These are phyloP conservation scores for Agrypnia vestita DNA, from an alignment of 1,140 invertebrate genomes.

Conservation along the genomic window DNA sequence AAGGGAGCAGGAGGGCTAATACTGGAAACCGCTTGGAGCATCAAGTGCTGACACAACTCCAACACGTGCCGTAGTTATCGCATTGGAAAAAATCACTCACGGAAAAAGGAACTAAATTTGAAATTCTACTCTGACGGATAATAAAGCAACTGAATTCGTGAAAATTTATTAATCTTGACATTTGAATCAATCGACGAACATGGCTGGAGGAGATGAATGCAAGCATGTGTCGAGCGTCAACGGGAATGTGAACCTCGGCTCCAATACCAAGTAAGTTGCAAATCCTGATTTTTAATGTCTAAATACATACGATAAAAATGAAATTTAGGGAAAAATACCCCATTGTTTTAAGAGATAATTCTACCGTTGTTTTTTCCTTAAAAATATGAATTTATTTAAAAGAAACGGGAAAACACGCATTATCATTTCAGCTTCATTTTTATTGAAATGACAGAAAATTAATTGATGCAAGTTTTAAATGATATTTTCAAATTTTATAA, in stretches of 20 bases:
- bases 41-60: slow-evolving; percentile 83
- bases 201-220: slow-evolving; percentile 56
- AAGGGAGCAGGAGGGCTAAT: slow-evolving; percentile 84
- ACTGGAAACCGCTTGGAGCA: slow-evolving; percentile 85
- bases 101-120: slow-evolving; percentile 33
- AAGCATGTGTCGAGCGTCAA: slow-evolving; percentile 47
- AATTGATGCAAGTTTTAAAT: too few species aligned
- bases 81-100: slow-evolving; percentile 35
- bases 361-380: too few species aligned
- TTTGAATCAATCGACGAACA: slow-evolving; percentile 39
- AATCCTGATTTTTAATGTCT: not conserved
- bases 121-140: slow-evolving; percentile 15
- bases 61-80: slow-evolving; percentile 84
- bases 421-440: too few species aligned
- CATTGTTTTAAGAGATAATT: too few species aligned
- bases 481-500: too few species aligned
- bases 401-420: too few species aligned
- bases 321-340: too few species aligned
- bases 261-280: slow-evolving; percentile 48
- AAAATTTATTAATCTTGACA: slow-evolving; percentile 37
- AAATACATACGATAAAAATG: not conserved
- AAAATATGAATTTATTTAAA: too few species aligned
- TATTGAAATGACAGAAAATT: too few species aligned
- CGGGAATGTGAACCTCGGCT: slow-evolving; percentile 51
- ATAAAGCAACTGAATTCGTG: slow-evolving; percentile 13